phyloP scores from a whole-genome alignment of 2,888 invertebrate species.

The Melanotus villosus region DNA sequence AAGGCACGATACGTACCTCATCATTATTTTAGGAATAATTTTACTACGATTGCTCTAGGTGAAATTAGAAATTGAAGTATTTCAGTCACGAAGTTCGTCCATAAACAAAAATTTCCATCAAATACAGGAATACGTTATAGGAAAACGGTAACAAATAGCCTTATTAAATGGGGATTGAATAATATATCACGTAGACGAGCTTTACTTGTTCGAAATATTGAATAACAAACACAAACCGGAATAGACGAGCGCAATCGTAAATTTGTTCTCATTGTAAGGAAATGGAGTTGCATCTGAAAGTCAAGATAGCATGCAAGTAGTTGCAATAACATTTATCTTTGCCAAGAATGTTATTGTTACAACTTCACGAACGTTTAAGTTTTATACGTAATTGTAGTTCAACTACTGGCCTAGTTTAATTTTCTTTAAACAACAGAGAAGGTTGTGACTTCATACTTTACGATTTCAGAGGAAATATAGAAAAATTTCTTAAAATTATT shows the following conservation, averaged over 20 bases:
- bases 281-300: constrained; percentile 12
- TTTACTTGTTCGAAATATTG: not conserved
- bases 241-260: constrained; percentile 1
- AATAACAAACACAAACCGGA: constrained; percentile 13
- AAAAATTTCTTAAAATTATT: no score
- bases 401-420: not conserved
- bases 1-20: not conserved
- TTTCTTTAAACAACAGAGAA: no score
- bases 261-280: not conserved
- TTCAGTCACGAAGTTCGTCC: not conserved
- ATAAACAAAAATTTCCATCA: no score
- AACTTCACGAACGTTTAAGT: not conserved
- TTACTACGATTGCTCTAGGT: not conserved
- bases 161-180: not conserved
- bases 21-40: not conserved
- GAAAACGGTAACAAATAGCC: not conserved
- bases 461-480: no score
- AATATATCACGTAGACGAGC: not conserved
- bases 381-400: not conserved
- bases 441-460: no score
- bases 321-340: constrained; percentile 13
- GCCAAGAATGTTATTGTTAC: constrained; percentile 5
- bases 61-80: not conserved
- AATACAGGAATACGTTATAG: not conserved
- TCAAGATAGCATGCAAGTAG: constrained; percentile 2